These are phyloP conservation scores for Sitophilus oryzae DNA, from an alignment of 1,140 invertebrate species.

Conservation along the genomic window DNA sequence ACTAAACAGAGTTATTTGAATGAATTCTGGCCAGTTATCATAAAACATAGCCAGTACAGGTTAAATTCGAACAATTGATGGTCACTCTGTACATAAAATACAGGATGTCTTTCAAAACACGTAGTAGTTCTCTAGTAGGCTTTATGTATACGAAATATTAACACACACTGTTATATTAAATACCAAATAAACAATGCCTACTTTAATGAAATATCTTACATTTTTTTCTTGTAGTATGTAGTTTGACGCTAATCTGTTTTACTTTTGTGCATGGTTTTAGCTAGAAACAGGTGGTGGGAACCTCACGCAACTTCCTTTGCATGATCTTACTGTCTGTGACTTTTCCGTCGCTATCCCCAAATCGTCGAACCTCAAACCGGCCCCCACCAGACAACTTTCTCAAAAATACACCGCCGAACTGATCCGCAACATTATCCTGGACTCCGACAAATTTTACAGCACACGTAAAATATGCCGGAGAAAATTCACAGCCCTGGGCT, in stretches of 20 bases:
- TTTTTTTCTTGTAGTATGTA: not conserved
- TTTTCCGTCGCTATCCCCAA: slow-evolving; percentile 21
- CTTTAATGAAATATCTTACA: too few relatives aligned
- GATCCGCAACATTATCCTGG: slow-evolving; percentile 40
- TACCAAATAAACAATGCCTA: too few relatives aligned
- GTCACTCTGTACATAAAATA: too few relatives aligned
- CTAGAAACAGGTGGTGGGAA: slow-evolving; percentile 33
- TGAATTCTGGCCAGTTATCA: too few relatives aligned
- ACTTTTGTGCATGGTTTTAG: slow-evolving; percentile 28
- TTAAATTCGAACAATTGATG: too few relatives aligned
- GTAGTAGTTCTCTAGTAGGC: too few relatives aligned
- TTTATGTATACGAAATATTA: too few relatives aligned
- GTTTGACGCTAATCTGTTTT: slow-evolving; percentile 8
- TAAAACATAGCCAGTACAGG: too few relatives aligned
- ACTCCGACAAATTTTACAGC: slow-evolving; percentile 43
- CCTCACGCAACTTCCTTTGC: slow-evolving; percentile 19
- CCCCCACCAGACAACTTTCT: slow-evolving; percentile 11
- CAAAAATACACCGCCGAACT: slow-evolving; percentile 22
- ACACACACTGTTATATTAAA: too few relatives aligned
- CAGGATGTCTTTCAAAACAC: too few relatives aligned
- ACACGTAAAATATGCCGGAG: slow-evolving; percentile 38
- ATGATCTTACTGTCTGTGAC: slow-evolving; percentile 28
- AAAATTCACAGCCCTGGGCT: slow-evolving; percentile 41
- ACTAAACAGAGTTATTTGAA: too few relatives aligned
- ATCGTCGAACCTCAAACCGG: slow-evolving; percentile 18